phyloP scores from a whole-genome alignment of 2,888 invertebrate species.

The Dorcus parallelipipedus region DNA sequence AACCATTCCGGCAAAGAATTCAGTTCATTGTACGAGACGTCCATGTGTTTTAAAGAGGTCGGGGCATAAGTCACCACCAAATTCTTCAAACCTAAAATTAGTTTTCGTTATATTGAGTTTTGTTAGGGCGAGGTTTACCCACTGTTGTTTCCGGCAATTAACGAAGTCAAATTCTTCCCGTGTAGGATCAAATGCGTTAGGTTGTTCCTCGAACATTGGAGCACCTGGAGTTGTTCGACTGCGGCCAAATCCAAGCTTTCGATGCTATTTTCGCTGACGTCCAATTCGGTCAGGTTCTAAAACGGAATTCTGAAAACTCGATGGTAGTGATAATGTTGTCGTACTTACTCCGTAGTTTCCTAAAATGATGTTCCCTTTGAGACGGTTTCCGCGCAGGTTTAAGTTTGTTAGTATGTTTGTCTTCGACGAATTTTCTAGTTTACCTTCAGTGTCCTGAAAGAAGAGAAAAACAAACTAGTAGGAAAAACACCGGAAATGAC shows the following conservation, averaged over 20 bases:
- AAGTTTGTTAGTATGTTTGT: slow-evolving; percentile 62
- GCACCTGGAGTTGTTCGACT: slow-evolving; percentile 69
- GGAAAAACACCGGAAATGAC: too few species aligned
- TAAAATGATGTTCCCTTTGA: slow-evolving; percentile 80
- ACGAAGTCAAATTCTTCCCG: slow-evolving; percentile 69
- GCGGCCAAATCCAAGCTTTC: slow-evolving; percentile 79
- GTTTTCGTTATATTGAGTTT: neutral
- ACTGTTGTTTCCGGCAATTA: slow-evolving; percentile 82
- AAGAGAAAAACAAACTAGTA: neutral
- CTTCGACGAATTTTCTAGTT: slow-evolving; percentile 37
- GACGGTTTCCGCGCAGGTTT: slow-evolving; percentile 72
- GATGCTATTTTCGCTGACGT: slow-evolving; percentile 80
- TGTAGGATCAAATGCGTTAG: slow-evolving; percentile 75
- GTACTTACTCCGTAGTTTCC: slow-evolving; percentile 78
- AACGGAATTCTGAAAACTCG: slow-evolving; percentile 32
- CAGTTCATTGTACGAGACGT: slow-evolving; percentile 76
- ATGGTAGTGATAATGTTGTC: slow-evolving; percentile 2
- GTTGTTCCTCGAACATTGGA: slow-evolving; percentile 75
- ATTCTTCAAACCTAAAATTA: slow-evolving; percentile 53
- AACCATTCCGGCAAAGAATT: slow-evolving; percentile 74
- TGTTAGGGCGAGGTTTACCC: slow-evolving; percentile 45
- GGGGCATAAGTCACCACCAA: slow-evolving; percentile 69
- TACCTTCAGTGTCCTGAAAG: slow-evolving; percentile 42
- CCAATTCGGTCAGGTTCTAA: slow-evolving; percentile 77
- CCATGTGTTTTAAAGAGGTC: slow-evolving; percentile 68